Evolutionary conservation across 2,888 invertebrate species (phyloP), one percentile per base, ranked within the genome.

Genomic region (Drosophila phalerata): DNA sequence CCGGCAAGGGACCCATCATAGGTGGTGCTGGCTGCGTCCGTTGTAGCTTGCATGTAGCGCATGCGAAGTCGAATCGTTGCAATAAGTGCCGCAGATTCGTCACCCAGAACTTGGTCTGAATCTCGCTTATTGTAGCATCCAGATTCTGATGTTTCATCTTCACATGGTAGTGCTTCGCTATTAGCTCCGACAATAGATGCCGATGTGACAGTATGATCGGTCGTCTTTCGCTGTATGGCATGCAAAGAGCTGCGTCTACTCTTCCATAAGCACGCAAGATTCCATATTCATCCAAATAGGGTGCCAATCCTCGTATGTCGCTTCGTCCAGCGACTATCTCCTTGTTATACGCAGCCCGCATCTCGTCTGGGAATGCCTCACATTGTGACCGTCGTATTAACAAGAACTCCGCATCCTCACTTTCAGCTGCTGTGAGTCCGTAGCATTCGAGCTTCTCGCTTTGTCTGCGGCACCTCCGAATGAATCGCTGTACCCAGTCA

Each of bases 71-170:
- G n/a, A 45, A 9, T n/a, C 17, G 17, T 13, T 17, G 40, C 2
- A 42, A 13, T 0, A 34, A 4, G 0, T 28, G n/a, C 5, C 45
- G 15, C 13, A 11, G 22, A 43, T 19, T 19, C 11, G 45, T 32
- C 28, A 34, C 28, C 32, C 49, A 49, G 11, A 48, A 49, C 34
- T 19, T 19, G 1, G 10, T 19, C 3, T 6, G 49, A 8, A 34
- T 49, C 17, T 49, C 19, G 19, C 49, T 2, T 13, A 49, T 34
- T 1, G 19, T 34, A 3, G 49, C 34, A 19, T 49, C 49, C 13
- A 49, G 28, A 32, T 32, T 32, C 5, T 48, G 32, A 19, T 49
- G 49, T 19, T 34, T 49, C 32, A 32, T 32, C 15, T 13, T 49
- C 8, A 3, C 32, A 8, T 34, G 49, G 5, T 13, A 34, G 8